A percentile compares a stretch with the other conserved stretches of the same genome.
Evolutionary conservation across 2,797 vertebrate species (phyloP).

Genomic region (Rachycentron canadum): DNA sequence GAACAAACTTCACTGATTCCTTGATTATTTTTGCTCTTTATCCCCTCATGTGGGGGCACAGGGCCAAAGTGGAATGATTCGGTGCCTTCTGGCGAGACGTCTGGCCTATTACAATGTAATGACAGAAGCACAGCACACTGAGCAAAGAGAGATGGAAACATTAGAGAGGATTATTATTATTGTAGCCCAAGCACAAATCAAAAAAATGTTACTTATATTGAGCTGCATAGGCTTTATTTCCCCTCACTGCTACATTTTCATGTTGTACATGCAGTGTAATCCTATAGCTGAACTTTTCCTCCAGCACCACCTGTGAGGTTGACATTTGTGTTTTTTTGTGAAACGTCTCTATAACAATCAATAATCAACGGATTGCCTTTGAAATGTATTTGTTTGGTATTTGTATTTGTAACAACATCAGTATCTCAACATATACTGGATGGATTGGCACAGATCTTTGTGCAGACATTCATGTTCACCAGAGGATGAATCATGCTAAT

Average conservation of each 20-base stretch:
- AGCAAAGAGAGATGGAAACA: constrained; percentile 38
- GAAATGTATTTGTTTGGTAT: too few relatives aligned
- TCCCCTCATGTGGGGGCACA: constrained; percentile 20
- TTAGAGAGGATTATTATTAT: constrained; percentile 30
- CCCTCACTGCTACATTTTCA: neutral
- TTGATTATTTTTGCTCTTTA: constrained; percentile 60
- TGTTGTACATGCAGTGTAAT: neutral
- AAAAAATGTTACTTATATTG: neutral
- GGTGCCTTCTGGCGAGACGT: constrained; percentile 49
- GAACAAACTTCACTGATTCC: constrained; percentile 62
- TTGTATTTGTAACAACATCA: too few relatives aligned
- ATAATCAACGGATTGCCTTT: too few relatives aligned
- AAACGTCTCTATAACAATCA: too few relatives aligned
- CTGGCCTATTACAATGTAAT: constrained; percentile 60
- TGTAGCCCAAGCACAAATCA: constrained; percentile 22
- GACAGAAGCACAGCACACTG: constrained; percentile 36
- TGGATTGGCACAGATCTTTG: too few relatives aligned
- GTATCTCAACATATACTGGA: too few relatives aligned
- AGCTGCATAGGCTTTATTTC: constrained; percentile 4
- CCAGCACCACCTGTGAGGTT: too few relatives aligned
- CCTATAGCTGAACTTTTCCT: neutral
- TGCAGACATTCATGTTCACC: too few relatives aligned
- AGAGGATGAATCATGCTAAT: too few relatives aligned
- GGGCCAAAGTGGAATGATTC: constrained; percentile 53
- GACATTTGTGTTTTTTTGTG: neutral